These are phyloP conservation scores for Setipinna tenuifilis DNA, from an alignment of 2,797 vertebrate genomes.

Conservation along the genomic window DNA sequence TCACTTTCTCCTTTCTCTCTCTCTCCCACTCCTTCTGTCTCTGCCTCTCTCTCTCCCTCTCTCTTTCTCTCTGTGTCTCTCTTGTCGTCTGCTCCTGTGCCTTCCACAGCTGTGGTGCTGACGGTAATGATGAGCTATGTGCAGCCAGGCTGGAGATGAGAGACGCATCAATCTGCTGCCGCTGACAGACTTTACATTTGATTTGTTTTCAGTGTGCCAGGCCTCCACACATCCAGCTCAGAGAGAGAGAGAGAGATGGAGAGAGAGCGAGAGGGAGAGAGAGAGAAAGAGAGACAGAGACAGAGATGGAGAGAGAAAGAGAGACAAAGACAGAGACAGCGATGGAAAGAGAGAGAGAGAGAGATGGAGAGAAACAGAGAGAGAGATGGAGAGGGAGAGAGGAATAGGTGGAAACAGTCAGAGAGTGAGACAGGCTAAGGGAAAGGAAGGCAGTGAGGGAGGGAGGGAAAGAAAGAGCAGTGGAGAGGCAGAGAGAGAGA, in stretches of 20 bases:
- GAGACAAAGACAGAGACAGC: neutral
- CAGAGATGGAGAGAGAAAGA: neutral
- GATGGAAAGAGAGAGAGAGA: neutral
- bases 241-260: neutral
- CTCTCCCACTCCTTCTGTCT: too few species aligned
- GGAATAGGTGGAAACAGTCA: too few species aligned
- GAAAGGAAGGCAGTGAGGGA: neutral
- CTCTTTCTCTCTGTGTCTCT: slow-evolving; percentile 26
- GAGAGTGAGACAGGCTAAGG: neutral
- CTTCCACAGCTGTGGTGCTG: slow-evolving; percentile 33
- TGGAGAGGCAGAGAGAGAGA: neutral
- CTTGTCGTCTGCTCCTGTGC: neutral
- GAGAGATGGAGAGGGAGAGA: neutral
- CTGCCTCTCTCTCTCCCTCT: slow-evolving; percentile 2
- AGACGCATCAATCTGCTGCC: slow-evolving; percentile 57
- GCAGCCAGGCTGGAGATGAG: slow-evolving; percentile 55
- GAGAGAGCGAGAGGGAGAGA: slow-evolving; percentile 17
- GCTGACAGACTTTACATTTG: slow-evolving; percentile 52
- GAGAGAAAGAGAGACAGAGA: slow-evolving; percentile 6
- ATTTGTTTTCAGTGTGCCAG: slow-evolving; percentile 51
- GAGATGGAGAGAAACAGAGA: neutral
- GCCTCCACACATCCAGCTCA: slow-evolving; percentile 22
- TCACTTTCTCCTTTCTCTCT: too few species aligned
- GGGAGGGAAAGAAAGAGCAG: neutral
- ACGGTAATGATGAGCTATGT: slow-evolving; percentile 62